Base-by-base conservation (phyloP, 2,797 vertebrate genomes). In the Kryptolebias ocellatus region DNA sequence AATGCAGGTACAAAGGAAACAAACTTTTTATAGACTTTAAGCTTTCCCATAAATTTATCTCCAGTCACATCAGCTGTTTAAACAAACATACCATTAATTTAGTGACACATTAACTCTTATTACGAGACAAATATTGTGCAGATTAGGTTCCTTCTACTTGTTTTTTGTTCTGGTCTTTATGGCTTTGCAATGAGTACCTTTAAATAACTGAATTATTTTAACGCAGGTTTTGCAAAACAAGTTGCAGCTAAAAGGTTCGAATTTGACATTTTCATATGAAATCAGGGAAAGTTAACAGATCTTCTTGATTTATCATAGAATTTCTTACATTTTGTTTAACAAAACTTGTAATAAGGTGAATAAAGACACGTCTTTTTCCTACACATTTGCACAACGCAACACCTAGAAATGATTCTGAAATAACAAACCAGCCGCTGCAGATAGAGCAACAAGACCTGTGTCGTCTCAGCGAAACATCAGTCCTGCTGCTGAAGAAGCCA, bases 211-310 rank as follows among this genome's bases (percentile, higher is more conserved):
- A 68, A 50, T 60, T 34, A 57, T 67, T 17, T 15, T 15, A 50
- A 64, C 60, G 64, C 28, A 55, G 15, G 6, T 46, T 45, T 70
- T 54, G 57, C 46, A 60, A 57, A 62, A 71, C 29, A 60, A 63
- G 31, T 61, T 61, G 45, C n/a, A 9, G 69, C 76, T 66, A 34
- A 53, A 31, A n/a, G 16, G 57, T 15, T 10, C 50, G 16, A 72
- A 79, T 61, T 24, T 1, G 24, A 10, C 28, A 1, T 60, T 50
- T 51, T 60, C 3, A 60, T 17, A 34, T 44, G 63, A 44, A 70
- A 64, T 59, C 29, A 67, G 56, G 58, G 67, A 53, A 72, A 70
- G 64, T 52, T 24, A 24, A 24, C 20, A 24, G 20, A 24, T 44
- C 18, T 15, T 8, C 5, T 39, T 39, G 4, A 27, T 71, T 77